Conservation (phyloP, 2,113 vertebrate species). For the Hippocampus guttulatus region DNA sequence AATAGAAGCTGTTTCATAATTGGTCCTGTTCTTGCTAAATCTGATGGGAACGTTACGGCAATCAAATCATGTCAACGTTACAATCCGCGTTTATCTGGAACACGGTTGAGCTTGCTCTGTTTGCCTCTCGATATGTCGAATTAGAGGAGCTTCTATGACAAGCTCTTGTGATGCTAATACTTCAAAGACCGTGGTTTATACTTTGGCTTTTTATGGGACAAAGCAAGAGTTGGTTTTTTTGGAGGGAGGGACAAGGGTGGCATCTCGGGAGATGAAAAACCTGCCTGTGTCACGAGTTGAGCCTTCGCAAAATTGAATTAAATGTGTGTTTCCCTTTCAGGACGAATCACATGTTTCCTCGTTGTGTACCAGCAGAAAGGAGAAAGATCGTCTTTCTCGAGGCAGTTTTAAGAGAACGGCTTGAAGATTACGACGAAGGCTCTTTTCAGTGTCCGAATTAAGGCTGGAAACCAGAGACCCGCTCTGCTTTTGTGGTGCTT, state of each 20-base stretch:
- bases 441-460: constrained; percentile 79
- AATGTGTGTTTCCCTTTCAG: constrained; percentile 70
- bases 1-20: background rate
- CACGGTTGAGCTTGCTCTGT: constrained; percentile 60
- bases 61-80: constrained; percentile 61
- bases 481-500: constrained; percentile 76
- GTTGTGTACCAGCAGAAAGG: constrained; percentile 72
- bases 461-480: constrained; percentile 83
- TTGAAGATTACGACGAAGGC: constrained; percentile 77
- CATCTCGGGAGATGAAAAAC: constrained; percentile 45
- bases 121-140: constrained; percentile 67
- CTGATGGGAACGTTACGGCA: constrained; percentile 56
- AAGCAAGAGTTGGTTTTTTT: constrained; percentile 58
- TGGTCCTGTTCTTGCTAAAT: constrained; percentile 4
- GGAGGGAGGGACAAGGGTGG: background rate
- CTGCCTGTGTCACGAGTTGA: constrained; percentile 48
- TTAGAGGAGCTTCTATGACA: constrained; percentile 65
- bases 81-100: constrained; percentile 56
- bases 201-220: constrained; percentile 17
- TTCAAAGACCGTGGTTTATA: constrained; percentile 62
- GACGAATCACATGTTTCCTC: constrained; percentile 71
- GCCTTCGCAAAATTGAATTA: constrained; percentile 68
- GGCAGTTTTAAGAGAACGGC: constrained; percentile 74
- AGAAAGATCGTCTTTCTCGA: constrained; percentile 78
- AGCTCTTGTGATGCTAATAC: constrained; percentile 69